phyloP scores from a whole-genome alignment of 2,797 vertebrate genomes.

The Prionace glauca region DNA sequence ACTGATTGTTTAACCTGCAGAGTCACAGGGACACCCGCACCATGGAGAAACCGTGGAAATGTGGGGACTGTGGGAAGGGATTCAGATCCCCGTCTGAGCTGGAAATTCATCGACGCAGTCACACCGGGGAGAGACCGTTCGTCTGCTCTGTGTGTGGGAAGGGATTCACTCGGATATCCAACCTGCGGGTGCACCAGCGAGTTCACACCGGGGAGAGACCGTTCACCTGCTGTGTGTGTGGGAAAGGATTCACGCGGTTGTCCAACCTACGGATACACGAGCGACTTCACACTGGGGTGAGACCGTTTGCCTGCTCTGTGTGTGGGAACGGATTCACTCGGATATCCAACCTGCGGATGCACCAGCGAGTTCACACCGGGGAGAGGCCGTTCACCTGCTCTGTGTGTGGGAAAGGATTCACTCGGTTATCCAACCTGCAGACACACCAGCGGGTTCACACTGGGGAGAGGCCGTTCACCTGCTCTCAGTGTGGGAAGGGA shows the following conservation, averaged over 20 bases:
- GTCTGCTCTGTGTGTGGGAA: neutral
- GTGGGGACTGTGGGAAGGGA: too few relatives aligned
- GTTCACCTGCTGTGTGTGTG: too few relatives aligned
- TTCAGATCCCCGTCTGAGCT: too few relatives aligned
- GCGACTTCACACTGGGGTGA: neutral
- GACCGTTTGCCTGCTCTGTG: neutral
- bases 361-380: neutral
- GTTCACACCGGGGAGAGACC: conserved; percentile 2
- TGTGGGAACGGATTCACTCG: neutral
- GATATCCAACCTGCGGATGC: neutral
- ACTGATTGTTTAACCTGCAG: too few relatives aligned
- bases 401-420: too few relatives aligned
- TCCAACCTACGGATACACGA: neutral
- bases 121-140: neutral
- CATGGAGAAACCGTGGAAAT: too few relatives aligned
- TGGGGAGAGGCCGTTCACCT: too few relatives aligned
- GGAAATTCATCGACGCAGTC: neutral
- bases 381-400: neutral
- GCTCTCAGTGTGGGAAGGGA: too few relatives aligned
- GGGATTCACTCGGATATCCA: neutral
- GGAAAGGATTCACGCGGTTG: too few relatives aligned
- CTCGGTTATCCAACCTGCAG: too few relatives aligned
- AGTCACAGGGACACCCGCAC: too few relatives aligned
- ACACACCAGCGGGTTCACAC: too few relatives aligned
- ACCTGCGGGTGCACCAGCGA: neutral